A percentile compares a stretch with the other conserved stretches of the same genome.
Evolutionary conservation across 2,888 invertebrate genomes (phyloP).

Genomic region (Papilio protenor): DNA sequence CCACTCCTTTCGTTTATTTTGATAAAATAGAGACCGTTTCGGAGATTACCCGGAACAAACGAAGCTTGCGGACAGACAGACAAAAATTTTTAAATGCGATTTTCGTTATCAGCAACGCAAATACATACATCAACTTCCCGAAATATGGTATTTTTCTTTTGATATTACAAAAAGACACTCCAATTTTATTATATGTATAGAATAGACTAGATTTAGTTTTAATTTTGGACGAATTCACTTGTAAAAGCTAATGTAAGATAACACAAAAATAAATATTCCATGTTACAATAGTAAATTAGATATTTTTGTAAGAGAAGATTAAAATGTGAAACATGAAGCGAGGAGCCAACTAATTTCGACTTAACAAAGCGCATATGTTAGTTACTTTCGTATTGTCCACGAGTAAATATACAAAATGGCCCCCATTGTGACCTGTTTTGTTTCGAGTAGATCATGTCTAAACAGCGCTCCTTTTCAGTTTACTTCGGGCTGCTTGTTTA

Average conservation of each 20-base stretch:
- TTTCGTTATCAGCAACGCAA: no score
- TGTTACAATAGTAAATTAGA: slow-evolving; percentile 5
- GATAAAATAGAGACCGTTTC: not conserved
- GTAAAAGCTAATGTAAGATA: not conserved
- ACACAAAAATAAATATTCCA: not conserved
- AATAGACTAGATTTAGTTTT: no score
- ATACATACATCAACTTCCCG: no score
- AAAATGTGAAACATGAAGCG: slow-evolving; percentile 9
- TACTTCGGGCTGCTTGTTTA: slow-evolving; percentile 40
- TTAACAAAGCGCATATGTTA: slow-evolving; percentile 13
- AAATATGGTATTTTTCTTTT: no score
- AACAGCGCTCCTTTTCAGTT: slow-evolving; percentile 32
- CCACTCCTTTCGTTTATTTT: no score
- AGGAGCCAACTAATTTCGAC: slow-evolving; percentile 23
- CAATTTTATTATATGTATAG: no score
- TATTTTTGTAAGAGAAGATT: slow-evolving; percentile 10
- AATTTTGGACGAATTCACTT: no score
- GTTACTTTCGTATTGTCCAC: slow-evolving; percentile 26
- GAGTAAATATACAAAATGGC: slow-evolving; percentile 40
- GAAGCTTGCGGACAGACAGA: no score
- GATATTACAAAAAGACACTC: no score
- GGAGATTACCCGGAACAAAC: no score
- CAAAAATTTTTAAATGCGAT: no score
- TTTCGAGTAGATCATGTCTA: slow-evolving; percentile 38
- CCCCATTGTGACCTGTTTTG: slow-evolving; percentile 38